Evolutionary conservation across 2,797 vertebrate species (phyloP).

Genomic region (Poeciliopsis presidionis): DNA sequence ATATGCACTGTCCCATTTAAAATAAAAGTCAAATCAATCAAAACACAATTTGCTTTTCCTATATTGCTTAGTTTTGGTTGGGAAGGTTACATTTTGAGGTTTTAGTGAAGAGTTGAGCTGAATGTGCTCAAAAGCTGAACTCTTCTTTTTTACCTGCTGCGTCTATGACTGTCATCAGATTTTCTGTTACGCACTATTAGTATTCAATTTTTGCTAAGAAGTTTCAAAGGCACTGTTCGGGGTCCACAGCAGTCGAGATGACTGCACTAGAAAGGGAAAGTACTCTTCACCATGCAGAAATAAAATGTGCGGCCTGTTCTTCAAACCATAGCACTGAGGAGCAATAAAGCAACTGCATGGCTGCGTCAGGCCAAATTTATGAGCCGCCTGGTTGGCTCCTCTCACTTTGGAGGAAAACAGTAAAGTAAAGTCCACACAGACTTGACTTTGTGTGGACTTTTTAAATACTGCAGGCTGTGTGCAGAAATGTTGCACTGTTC

Average conservation of each 20-base stretch:
- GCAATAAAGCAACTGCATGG: constrained; percentile 48
- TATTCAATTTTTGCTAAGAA: constrained; percentile 11
- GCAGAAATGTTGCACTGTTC: constrained; percentile 2
- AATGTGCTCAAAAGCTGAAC: neutral
- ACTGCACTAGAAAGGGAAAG: constrained; percentile 18
- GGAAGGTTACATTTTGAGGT: neutral
- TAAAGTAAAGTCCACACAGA: constrained; percentile 27
- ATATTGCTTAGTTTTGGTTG: neutral
- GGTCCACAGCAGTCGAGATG: constrained; percentile 28
- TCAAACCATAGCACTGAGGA: constrained; percentile 40
- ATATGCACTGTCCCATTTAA: no score
- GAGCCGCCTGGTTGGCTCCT: constrained; percentile 30
- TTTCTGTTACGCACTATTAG: neutral
- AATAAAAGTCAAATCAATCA: neutral
- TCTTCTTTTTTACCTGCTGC: constrained; percentile 8
- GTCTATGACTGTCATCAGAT: neutral
- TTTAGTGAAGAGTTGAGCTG: neutral
- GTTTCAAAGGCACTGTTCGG: constrained; percentile 24
- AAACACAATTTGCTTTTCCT: neutral
- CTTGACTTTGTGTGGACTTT: constrained; percentile 11
- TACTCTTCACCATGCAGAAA: constrained; percentile 28
- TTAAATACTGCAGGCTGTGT: constrained; percentile 21
- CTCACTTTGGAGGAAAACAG: constrained; percentile 48
- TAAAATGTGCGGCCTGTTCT: constrained; percentile 49
- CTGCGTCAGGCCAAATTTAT: constrained; percentile 56